Base-by-base conservation (phyloP, 2,797 vertebrate species). In the Tapera naevia region DNA sequence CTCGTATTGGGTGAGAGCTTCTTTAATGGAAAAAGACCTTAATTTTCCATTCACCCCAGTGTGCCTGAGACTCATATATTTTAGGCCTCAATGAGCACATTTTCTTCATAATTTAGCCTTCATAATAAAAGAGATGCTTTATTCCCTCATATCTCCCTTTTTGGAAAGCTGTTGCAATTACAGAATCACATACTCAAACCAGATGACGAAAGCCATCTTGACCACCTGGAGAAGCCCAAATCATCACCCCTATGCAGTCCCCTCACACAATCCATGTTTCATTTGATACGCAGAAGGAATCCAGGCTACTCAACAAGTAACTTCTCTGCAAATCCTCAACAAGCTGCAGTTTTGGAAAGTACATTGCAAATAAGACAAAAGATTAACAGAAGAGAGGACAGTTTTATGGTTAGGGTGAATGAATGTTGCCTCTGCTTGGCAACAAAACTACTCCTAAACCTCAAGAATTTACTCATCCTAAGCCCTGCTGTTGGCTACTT, bases 221-320 rank as follows among this genome's bases (percentile, higher is more conserved):
- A 69, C 54, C 39, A 58, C 13, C 12, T 13, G 16, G 24, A 71
- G 58, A 66, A 93, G 25, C 18, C 45, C 7, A 62, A 25, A n/a
- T 17, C 0, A 0, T 16, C 50, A 74, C 13, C 22, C 11, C 39
- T 19, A 2, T 18, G 22, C 35, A 85, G 33, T 18, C 8, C 21
- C 25, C 50, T 76, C 57, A 62, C 24, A 39, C 0, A 10, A 71
- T 1, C 18, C 56, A 30, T 0, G 0, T 25, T 85, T 89, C 46
- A 41, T 51, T 66, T 3, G 1, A 48, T 37, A 66, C 0, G 0
- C 22, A 80, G 46, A 64, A 78, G 28, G 27, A 80, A 75, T 58
- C 14, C 11, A 12, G 53, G 45, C 46, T 58, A 41, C 23, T 35
- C 21, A 86, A 70, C 14, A 69, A 50, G 7, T 7, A 90, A 71